Percentiles rank a stretch among this genome's conserved stretches.
Conservation (phyloP, 2,797 vertebrate genomes). For the Intellagama lesueurii region DNA sequence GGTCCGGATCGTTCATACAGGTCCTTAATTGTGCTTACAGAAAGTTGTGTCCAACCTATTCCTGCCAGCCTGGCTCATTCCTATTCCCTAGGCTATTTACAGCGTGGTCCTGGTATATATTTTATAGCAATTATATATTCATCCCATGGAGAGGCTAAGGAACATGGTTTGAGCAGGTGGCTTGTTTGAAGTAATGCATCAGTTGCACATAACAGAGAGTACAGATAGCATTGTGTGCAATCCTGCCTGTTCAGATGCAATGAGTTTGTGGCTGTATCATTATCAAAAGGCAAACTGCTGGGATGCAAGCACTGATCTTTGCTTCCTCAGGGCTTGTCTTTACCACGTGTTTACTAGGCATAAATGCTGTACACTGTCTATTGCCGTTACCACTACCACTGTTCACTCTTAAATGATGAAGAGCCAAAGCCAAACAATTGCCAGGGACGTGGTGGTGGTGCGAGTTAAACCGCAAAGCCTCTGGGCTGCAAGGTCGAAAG, state of each 20-base stretch:
- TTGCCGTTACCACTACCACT: not conserved
- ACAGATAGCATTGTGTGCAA: not conserved
- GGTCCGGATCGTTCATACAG: conserved; percentile 76
- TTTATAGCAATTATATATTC: conserved; percentile 18
- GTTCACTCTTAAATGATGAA: not conserved
- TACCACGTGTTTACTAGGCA: not conserved
- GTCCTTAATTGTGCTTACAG: conserved; percentile 71
- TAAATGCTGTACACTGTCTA: not conserved
- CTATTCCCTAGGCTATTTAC: not conserved
- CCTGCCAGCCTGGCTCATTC: not conserved
- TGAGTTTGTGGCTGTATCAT: not conserved
- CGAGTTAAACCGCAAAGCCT: too few relatives aligned
- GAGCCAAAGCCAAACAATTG: not conserved
- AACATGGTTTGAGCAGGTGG: conserved; percentile 7
- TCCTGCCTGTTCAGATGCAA: not conserved
- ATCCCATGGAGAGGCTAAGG: not conserved
- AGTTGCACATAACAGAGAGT: not conserved
- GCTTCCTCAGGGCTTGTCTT: not conserved
- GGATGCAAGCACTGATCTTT: not conserved
- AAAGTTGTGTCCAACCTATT: conserved; percentile 29
- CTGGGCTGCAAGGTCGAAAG: too few relatives aligned
- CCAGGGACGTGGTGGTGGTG: not conserved
- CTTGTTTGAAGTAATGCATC: not conserved
- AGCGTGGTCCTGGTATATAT: not conserved
- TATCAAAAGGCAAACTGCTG: not conserved